These are phyloP conservation scores for Phengaris arion DNA, from an alignment of 2,888 invertebrate genomes.

Conservation along the genomic window DNA sequence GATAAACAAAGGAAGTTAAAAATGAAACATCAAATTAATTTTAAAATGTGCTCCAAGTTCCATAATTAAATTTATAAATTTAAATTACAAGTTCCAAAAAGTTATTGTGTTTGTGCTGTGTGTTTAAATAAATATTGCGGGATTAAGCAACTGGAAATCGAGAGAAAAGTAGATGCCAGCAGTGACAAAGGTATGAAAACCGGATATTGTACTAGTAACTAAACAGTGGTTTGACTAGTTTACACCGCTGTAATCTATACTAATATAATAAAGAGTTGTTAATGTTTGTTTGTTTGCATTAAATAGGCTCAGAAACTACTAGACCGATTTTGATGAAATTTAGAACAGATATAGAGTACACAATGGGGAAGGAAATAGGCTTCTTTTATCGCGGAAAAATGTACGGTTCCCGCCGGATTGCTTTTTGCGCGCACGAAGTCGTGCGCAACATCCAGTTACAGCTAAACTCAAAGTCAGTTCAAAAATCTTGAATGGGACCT, in stretches of 20 bases:
- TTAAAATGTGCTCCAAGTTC: conserved; percentile 29
- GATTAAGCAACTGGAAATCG: conserved; percentile 39
- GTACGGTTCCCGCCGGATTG: no score
- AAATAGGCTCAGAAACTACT: no score
- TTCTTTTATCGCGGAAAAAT: no score
- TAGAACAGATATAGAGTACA: no score
- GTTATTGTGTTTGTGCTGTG: conserved; percentile 66
- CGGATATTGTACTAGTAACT: conserved; percentile 61
- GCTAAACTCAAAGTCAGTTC: conserved; percentile 33
- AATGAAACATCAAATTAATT: conserved; percentile 39
- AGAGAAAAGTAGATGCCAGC: conserved; percentile 64
- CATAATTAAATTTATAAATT: conserved; percentile 31
- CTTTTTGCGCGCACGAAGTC: no score
- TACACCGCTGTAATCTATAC: conserved; percentile 50
- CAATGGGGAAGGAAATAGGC: no score
- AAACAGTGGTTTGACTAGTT: conserved; percentile 67
- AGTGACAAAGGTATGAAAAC: conserved; percentile 74
- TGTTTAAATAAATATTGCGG: conserved; percentile 51
- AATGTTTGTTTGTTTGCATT: no score
- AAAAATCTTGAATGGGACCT: conserved; percentile 14
- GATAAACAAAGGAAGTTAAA: conserved; percentile 38
- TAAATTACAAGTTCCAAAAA: conserved; percentile 44
- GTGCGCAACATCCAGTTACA: no score
- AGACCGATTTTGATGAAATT: no score
- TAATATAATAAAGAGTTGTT: no score